Percentiles rank a stretch among this genome's conserved stretches.
Conservation (phyloP, 92 coral and sea anemone species). For the Bergia puertoricense region DNA sequence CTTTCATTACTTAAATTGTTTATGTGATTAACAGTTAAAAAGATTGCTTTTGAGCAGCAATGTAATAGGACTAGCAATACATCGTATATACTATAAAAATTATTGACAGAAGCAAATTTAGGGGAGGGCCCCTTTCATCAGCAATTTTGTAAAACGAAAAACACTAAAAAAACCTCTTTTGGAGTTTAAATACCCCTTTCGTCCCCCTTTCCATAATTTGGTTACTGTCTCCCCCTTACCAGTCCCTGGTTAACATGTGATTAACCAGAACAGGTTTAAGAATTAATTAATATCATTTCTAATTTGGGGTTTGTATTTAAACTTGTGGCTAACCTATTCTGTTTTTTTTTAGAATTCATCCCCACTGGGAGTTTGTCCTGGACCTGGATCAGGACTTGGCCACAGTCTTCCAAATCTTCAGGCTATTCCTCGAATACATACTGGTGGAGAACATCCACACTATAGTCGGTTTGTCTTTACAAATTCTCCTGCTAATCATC, state of each 20-base stretch:
- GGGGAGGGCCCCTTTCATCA: too few species aligned
- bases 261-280: too few species aligned
- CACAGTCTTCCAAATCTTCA: slow-evolving; percentile 97
- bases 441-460: slow-evolving; percentile 79
- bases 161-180: too few species aligned
- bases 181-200: too few species aligned
- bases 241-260: too few species aligned
- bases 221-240: too few species aligned
- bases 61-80: too few species aligned
- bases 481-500: slow-evolving; percentile 55
- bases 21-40: too few species aligned
- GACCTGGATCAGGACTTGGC: slow-evolving; percentile 88
- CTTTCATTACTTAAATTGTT: neutral
- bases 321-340: neutral
- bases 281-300: too few species aligned
- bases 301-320: neutral
- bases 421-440: slow-evolving; percentile 84
- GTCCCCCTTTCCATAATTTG: too few species aligned
- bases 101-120: neutral
- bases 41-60: neutral
- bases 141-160: too few species aligned
- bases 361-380: slow-evolving; percentile 75
- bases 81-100: neutral
- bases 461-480: slow-evolving; percentile 73
- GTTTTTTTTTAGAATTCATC: slow-evolving; percentile 67